Evolutionary conservation across 2,113 vertebrate species (phyloP), one percentile per base, ranked within the genome.

Genomic region (Haemorhous mexicanus): DNA sequence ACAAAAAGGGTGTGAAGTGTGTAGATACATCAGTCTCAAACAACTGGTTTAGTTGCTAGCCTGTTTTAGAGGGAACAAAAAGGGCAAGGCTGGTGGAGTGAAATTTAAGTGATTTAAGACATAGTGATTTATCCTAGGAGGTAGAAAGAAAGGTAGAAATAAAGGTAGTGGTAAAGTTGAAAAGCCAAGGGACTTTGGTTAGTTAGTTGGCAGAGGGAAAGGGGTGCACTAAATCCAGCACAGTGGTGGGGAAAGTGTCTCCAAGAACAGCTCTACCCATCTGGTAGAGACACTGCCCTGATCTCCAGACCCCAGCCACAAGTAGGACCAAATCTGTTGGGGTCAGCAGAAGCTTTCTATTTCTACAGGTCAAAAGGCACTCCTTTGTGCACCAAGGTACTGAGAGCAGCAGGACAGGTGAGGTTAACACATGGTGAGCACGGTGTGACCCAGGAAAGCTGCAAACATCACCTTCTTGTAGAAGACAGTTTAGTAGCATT

Each of bases 351-450:
- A 4, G 6, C 6, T 41, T 80, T 66, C 6, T 63, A 3, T 78
- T 69, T 76, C 37, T 1, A 0, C 18, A 20, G 10, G 7, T 35
- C 26, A 37, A 9, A 86, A 68, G n/a, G 11, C 8, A 8, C 15
- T 50, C 35, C 11, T 87, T 67, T 81, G 33, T 50, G 50, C 39
- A 11, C 17, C 9, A 27, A 21, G 41, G 9, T 35, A 78, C 21
- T 30, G 26, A 79, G 22, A 63, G 22, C 43, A 88, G 32, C 0
- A 4, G 16, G 64, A 64, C 13, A 30, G 41, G 41, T 12, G 17
- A 2, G 3, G 11, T 32, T 76, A 47, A 35, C 2, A 3, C 7
- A 11, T 1, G 0, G 47, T 20, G 44, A 83, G 11, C 55, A 12
- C 10, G 3, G 18, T 44, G 28, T 69, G 50, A 55, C 35, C 23